phyloP scores from a whole-genome alignment of 2,113 vertebrate genomes.

The Pterocles gutturalis region DNA sequence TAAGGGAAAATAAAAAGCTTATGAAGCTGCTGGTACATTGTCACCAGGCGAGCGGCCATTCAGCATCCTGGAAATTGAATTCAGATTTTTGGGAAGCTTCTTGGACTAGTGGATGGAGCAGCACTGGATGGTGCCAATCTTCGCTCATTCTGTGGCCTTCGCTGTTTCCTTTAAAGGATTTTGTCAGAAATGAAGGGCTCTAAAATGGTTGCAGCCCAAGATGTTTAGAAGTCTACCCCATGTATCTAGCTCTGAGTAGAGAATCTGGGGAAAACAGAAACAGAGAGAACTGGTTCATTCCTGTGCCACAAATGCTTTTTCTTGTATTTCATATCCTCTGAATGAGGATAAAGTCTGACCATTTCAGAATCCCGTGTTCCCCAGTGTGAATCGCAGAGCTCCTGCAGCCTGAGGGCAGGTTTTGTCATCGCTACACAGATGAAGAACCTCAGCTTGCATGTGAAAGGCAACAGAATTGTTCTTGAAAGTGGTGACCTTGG shows the following conservation, averaged over 20 bases:
- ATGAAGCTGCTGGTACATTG: slow-evolving; percentile 46
- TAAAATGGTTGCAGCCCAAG: neutral
- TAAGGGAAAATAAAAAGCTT: neutral
- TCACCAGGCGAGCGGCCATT: slow-evolving; percentile 11
- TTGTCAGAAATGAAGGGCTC: neutral
- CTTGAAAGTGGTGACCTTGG: neutral
- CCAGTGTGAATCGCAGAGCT: neutral
- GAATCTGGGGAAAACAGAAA: neutral
- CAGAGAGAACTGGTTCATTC: neutral
- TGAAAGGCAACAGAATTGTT: neutral
- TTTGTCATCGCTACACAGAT: neutral
- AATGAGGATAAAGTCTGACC: neutral
- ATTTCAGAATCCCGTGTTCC: neutral
- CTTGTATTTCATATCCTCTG: neutral
- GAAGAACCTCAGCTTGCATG: neutral
- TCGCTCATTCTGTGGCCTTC: neutral
- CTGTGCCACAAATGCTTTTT: neutral
- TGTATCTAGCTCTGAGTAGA: neutral
- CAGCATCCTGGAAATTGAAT: slow-evolving; percentile 49
- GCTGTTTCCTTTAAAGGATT: slow-evolving; percentile 21
- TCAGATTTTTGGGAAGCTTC: slow-evolving; percentile 60
- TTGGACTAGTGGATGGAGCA: neutral
- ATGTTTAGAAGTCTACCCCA: neutral
- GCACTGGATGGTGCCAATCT: neutral
- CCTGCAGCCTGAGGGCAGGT: neutral